Evolutionary conservation across 2,113 vertebrate genomes (phyloP), one percentile per base, ranked within the genome.

Genomic region (Channa argus): DNA sequence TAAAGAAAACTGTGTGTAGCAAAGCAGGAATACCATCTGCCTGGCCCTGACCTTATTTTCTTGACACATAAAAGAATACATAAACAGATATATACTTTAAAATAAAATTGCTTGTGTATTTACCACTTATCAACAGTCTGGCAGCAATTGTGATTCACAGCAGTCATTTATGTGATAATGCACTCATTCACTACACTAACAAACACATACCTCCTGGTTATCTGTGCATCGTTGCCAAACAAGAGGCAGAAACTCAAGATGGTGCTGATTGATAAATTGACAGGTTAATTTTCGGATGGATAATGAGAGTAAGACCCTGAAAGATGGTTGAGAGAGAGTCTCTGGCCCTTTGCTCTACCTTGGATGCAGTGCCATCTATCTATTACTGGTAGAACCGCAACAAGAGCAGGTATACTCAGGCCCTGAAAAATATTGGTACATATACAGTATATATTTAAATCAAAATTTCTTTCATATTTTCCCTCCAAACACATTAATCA

Each of bases 261-360:
- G 96, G 96, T 96, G 96, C 96, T 97, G 97, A 98, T 97, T 97
- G 98, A 99, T 98, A 98, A 98, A 98, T 98, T 98, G 97, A 99
- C 97, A 99, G 96, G 97, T 99, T 98, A 98, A 99, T 99, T 98
- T 98, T 96, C 95, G 91, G 96, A 95, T 94, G 95, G 96, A 97
- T 98, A 97, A 98, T 96, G 96, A 97, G 95, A 97, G 95, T 94
- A 94, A 95, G 94, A 95, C 95, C 95, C 95, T 91, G 93, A 95
- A 94, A 95, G 93, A 95, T 89, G 80, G 87, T 46, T 62, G 82
- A 88, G 85, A 89, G 80, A 89, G 24, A 89, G 89, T 75, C 76
- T 60, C 79, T 83, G 74, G 92, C 77, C 81, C 87, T 90, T 24
- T 60, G 93, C 93, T 96, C 96, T 95, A 94, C 94, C 87, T 96